Evolutionary conservation across 2,888 invertebrate genomes (phyloP), one percentile per base, ranked within the genome.

Genomic region (Standfussiana lucernea): DNA sequence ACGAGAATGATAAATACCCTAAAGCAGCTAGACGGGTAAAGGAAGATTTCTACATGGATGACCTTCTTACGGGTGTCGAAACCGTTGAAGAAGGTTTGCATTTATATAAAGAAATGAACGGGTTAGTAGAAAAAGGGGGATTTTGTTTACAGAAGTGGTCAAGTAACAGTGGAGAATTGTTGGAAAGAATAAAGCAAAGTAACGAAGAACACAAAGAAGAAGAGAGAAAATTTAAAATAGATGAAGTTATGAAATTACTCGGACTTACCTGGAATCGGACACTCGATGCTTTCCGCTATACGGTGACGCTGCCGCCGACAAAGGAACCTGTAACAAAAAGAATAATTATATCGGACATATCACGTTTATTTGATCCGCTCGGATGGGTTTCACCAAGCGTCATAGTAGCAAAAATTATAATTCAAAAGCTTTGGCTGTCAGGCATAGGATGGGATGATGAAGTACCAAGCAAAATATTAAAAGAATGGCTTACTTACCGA

Each of bases 311-410:
- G 0, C 11, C 11, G 0, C 32, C 42, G 42, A 45, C 42, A 8
- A 59, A 32, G 18, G 1, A 61, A n/a, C 59, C 70, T 71, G 59
- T 71, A 35, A 71, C 70, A 24, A 70, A 70, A 70, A 70, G 32
- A 61, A 35, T 59, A 10, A 70, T 70, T 32, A 70, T 42, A 40
- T 59, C 59, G 1, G 56, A 70, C 24, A 42, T 59, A 28, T 21
- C 70, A 32, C 28, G 59, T 24, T 70, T 70, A 15, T 59, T 59
- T n/a, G 70, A 70, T 70, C 42, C 70, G 24, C 59, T 70, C 15
- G 70, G 70, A 59, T 59, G 70, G 70, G 59, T 70, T 8, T 8
- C 70, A 0, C 70, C 70, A 18, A 59, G 70, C 6, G 59, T 70
- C 0, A 70, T 70, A 45, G 59, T 59, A 1, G 70, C 70, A 70